A percentile compares a stretch with the other conserved stretches of the same genome.
phyloP scores from a whole-genome alignment of 37 sponge, comb jelly and placozoan genomes.

The Beroe forskalii region DNA sequence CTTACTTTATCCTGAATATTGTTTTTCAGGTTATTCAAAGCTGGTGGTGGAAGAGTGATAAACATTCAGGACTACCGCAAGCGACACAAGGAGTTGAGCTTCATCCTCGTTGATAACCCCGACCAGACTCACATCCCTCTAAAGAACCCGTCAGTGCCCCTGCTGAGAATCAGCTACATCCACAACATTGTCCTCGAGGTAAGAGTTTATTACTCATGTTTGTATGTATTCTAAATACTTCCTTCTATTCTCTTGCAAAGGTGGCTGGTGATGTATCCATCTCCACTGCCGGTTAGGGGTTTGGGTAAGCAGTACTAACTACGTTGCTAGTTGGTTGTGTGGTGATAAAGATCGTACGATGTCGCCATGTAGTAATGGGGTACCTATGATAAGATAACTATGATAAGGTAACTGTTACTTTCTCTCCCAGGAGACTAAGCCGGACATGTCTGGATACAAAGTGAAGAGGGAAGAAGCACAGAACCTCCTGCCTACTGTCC shows the following conservation, averaged over 20 bases:
- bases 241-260: no score
- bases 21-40: constrained; percentile 60
- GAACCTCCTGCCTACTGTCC: background rate
- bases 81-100: constrained; percentile 2
- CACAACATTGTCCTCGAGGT: constrained; percentile 30
- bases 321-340: background rate
- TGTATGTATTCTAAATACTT: no score
- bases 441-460: background rate
- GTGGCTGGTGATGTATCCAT: no score
- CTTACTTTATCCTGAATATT: no score
- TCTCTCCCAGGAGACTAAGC: background rate
- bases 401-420: no score
- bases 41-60: constrained; percentile 26
- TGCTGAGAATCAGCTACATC: constrained; percentile 17
- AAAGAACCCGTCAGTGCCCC: constrained; percentile 1
- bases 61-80: constrained; percentile 44
- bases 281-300: no score
- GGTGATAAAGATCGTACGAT: no score
- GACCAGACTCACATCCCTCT: constrained; percentile 44
- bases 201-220: background rate
- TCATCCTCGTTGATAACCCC: constrained; percentile 33
- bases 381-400: no score
- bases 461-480: constrained; percentile 32
- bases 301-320: background rate
- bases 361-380: no score